Evolutionary conservation across 2,113 vertebrate species (phyloP).

Genomic region (Syrmaticus mikado): DNA sequence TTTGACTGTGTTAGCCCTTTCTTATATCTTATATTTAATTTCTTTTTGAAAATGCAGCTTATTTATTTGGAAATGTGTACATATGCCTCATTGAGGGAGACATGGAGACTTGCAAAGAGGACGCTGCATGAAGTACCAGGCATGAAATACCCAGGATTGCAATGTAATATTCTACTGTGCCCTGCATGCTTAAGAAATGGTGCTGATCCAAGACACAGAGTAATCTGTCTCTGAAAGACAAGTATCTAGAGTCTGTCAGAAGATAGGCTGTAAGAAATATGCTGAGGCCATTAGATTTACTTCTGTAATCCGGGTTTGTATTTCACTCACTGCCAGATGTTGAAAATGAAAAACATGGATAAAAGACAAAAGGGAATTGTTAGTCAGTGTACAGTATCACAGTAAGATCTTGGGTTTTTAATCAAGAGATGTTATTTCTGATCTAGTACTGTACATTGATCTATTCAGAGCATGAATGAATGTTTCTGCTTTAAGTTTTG

Average conservation of each 20-base stretch:
- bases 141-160: slow-evolving; percentile 49
- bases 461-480: slow-evolving; percentile 71
- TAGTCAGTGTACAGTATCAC: slow-evolving; percentile 29
- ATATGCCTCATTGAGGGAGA: slow-evolving; percentile 86
- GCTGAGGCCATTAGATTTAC: not conserved
- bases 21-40: not conserved
- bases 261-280: not conserved
- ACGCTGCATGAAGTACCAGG: slow-evolving; percentile 42
- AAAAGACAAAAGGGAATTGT: slow-evolving; percentile 34
- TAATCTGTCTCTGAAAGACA: not conserved
- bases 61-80: slow-evolving; percentile 97
- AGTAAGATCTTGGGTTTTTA: slow-evolving; percentile 31
- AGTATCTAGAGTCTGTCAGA: not conserved
- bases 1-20: not conserved
- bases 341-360: not conserved
- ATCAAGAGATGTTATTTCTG: slow-evolving; percentile 48
- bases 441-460: slow-evolving; percentile 67
- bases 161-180: slow-evolving; percentile 44
- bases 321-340: slow-evolving; percentile 75
- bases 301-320: slow-evolving; percentile 28
- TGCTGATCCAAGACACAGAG: slow-evolving; percentile 68
- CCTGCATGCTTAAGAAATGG: slow-evolving; percentile 68
- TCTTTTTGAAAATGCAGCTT: slow-evolving; percentile 80
- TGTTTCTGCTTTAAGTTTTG: slow-evolving; percentile 64
- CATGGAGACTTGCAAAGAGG: slow-evolving; percentile 36